These are phyloP conservation scores for Oryctes rhinoceros DNA, from an alignment of 1,140 invertebrate species.

Conservation along the genomic window DNA sequence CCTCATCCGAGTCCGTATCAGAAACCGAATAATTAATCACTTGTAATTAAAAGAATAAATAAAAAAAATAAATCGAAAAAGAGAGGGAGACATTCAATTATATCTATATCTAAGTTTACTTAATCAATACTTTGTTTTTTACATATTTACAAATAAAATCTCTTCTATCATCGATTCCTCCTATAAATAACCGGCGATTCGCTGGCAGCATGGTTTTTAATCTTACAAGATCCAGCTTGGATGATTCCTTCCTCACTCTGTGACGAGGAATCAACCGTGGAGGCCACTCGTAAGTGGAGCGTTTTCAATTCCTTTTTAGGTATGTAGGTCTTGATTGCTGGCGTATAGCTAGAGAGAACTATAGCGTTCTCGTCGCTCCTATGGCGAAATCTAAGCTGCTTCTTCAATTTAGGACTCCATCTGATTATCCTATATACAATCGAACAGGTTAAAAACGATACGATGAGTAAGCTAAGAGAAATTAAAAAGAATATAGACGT, in stretches of 20 bases:
- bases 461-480: constrained; percentile 5
- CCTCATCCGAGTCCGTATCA: not conserved
- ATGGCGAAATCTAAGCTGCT: not conserved
- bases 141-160: constrained; percentile 21
- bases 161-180: not conserved
- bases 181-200: not conserved
- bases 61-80: too few species aligned
- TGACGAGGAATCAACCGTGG: not conserved
- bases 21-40: not conserved
- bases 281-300: constrained; percentile 20
- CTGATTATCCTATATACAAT: not conserved
- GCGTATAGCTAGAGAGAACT: constrained; percentile 22
- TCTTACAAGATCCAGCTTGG: not conserved
- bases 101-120: not conserved
- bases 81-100: too few species aligned
- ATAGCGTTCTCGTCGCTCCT: constrained; percentile 29
- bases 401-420: constrained; percentile 22
- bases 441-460: constrained; percentile 6
- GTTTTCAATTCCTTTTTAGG: constrained; percentile 16
- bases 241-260: not conserved
- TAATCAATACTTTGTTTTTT: not conserved
- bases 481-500: not conserved
- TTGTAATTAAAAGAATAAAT: not conserved
- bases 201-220: not conserved
- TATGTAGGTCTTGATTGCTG: constrained; percentile 14